phyloP scores from a whole-genome alignment of 2,113 vertebrate genomes.

The Tragelaphus strepsiceros region DNA sequence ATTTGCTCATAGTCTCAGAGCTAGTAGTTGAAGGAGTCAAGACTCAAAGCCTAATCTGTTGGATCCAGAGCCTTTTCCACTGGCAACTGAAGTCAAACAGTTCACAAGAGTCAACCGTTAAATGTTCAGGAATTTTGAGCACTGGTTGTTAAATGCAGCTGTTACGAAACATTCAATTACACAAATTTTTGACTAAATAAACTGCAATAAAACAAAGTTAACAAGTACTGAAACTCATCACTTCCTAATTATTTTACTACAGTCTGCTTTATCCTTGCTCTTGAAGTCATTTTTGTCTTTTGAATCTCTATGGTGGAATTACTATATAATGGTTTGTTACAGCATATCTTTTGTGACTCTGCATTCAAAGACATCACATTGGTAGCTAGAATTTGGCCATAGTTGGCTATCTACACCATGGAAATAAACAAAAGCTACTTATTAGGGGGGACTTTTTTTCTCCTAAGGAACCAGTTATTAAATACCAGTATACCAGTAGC shows the following conservation, averaged over 20 bases:
- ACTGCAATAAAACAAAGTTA: neutral
- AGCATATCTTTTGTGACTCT: neutral
- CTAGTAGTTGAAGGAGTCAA: neutral
- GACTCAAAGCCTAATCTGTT: neutral
- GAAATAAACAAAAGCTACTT: neutral
- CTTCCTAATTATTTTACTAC: neutral
- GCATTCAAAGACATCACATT: neutral
- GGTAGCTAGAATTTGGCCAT: neutral
- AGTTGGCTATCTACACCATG: neutral
- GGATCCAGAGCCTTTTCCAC: neutral
- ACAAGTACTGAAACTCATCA: neutral
- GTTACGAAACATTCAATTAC: neutral
- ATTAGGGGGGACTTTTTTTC: fast-evolving
- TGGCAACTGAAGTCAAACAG: neutral
- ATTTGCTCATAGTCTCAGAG: neutral
- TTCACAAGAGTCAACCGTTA: neutral
- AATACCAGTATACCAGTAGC: neutral
- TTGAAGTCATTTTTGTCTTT: neutral
- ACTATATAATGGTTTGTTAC: neutral
- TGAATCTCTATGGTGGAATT: neutral
- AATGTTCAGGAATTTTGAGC: neutral
- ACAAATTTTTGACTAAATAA: neutral
- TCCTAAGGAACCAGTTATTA: neutral
- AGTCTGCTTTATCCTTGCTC: neutral
- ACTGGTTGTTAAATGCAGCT: neutral